Percentiles rank a stretch among this genome's conserved stretches.
Conservation (phyloP, 2,797 vertebrate species). For the Cirrhinus mrigala region DNA sequence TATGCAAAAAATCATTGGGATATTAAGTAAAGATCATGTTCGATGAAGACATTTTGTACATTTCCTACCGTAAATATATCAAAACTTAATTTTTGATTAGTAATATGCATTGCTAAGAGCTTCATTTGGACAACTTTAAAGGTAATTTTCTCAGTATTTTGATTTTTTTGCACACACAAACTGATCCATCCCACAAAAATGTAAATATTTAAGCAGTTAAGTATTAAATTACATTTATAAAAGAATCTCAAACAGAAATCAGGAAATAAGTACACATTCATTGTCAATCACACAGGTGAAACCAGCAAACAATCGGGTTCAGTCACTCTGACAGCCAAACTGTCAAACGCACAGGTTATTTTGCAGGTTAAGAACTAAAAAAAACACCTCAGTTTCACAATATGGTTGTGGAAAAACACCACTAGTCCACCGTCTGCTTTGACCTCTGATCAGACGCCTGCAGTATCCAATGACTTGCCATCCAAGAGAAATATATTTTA, state of each 20-base stretch:
- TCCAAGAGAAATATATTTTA: background rate
- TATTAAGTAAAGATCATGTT: too few relatives aligned
- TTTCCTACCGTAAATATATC: too few relatives aligned
- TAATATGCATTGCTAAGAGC: too few relatives aligned
- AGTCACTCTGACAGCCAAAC: conserved; percentile 65
- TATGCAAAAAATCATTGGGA: too few relatives aligned
- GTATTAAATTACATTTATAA: background rate
- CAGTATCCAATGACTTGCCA: background rate
- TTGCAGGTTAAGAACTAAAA: conserved; percentile 53
- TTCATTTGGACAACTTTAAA: too few relatives aligned
- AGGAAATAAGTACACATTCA: background rate
- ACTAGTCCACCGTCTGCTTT: background rate
- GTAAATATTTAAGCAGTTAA: background rate
- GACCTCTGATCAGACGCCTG: conserved; percentile 8
- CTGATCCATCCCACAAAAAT: background rate
- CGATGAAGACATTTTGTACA: too few relatives aligned
- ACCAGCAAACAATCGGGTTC: conserved; percentile 1
- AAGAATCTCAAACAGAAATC: background rate
- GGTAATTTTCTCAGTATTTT: too few relatives aligned
- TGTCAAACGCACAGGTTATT: conserved; percentile 64
- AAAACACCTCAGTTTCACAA: background rate
- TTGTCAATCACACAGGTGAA: background rate
- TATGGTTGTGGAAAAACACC: conserved; percentile 22
- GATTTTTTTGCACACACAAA: background rate
- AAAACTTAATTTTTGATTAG: too few relatives aligned